These are phyloP conservation scores for Pogona vitticeps DNA, from an alignment of 2,113 vertebrate species.

Conservation along the genomic window DNA sequence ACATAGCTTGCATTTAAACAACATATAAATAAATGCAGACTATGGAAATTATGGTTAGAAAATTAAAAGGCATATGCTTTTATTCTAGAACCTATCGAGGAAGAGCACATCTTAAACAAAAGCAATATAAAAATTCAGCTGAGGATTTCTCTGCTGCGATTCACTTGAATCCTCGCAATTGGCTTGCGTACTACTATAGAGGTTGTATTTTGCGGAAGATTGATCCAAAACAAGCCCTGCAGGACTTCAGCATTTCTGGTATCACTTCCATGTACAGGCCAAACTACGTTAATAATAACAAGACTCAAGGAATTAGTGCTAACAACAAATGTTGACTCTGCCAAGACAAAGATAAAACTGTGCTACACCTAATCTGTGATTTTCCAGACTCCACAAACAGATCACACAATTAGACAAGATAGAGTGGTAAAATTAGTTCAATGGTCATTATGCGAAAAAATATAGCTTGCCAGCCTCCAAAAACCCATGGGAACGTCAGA, in stretches of 20 bases:
- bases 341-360: too few relatives aligned
- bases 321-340: too few relatives aligned
- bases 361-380: too few relatives aligned
- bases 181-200: constrained; percentile 79
- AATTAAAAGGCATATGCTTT: constrained; percentile 17
- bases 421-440: too few relatives aligned
- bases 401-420: too few relatives aligned
- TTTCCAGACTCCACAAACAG: too few relatives aligned
- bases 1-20: background rate
- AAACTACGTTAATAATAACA: background rate
- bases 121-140: constrained; percentile 65
- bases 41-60: constrained; percentile 21
- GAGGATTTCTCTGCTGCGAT: constrained; percentile 75
- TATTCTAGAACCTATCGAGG: constrained; percentile 74
- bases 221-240: constrained; percentile 70
- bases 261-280: constrained; percentile 22
- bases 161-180: constrained; percentile 78
- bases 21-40: background rate
- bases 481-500: too few relatives aligned
- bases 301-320: too few relatives aligned
- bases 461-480: too few relatives aligned
- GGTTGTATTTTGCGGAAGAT: constrained; percentile 74
- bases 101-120: constrained; percentile 72
- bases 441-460: too few relatives aligned
- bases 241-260: constrained; percentile 83